Evolutionary conservation across 2,113 vertebrate species (phyloP).

Genomic region (Sinosuthora webbiana): DNA sequence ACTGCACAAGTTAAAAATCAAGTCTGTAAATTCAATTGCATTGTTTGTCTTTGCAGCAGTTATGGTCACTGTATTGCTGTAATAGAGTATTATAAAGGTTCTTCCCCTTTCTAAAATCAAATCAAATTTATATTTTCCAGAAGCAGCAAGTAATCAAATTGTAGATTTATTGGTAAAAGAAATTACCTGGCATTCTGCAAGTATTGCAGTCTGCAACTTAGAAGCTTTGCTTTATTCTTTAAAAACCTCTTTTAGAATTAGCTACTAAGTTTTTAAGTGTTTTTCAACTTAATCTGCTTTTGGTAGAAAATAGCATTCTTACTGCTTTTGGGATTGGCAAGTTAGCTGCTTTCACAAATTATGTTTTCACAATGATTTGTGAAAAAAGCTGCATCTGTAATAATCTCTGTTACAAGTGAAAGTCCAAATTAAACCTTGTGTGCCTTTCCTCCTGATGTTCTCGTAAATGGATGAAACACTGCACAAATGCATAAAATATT

Average conservation of each 20-base stretch:
- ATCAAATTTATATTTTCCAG: constrained; percentile 6
- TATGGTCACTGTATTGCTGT: background rate
- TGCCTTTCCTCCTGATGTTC: background rate
- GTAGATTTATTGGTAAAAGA: background rate
- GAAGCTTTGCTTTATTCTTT: background rate
- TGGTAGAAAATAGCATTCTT: background rate
- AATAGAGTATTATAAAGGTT: background rate
- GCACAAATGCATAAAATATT: background rate
- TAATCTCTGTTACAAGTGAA: background rate
- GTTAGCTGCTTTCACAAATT: background rate
- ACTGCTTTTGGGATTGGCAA: background rate
- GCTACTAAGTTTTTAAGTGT: background rate
- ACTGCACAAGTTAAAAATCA: background rate
- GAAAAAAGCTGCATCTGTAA: background rate
- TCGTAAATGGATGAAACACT: background rate
- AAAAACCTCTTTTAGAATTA: background rate
- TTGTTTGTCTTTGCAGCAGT: background rate
- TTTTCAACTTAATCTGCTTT: background rate
- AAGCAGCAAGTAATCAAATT: constrained; percentile 13
- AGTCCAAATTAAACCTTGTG: background rate
- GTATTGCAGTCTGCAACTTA: background rate
- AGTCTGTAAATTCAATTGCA: background rate
- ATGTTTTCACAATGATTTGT: background rate
- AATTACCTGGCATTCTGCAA: background rate
- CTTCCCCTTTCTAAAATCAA: background rate